Conservation (phyloP, 2,888 invertebrate genomes). For the Beris morrisii region DNA sequence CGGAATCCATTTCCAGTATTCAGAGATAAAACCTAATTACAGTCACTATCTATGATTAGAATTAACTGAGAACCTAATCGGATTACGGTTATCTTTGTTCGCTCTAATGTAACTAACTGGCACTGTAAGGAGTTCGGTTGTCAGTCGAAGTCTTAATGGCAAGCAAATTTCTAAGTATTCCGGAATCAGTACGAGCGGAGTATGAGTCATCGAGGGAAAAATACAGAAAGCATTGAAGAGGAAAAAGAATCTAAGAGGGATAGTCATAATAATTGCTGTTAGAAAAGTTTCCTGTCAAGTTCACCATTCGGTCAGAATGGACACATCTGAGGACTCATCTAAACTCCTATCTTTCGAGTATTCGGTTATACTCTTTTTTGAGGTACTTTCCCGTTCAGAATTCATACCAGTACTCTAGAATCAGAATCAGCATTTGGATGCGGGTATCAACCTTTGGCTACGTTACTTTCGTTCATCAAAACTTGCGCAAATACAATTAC, state of each 20-base stretch:
- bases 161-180: conserved; percentile 28
- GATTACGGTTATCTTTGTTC: conserved; percentile 35
- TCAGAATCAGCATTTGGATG: too few species aligned
- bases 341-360: too few species aligned
- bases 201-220: not conserved
- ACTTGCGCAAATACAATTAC: too few species aligned
- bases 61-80: conserved; percentile 35
- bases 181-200: not conserved
- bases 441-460: too few species aligned
- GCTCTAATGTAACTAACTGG: conserved; percentile 36
- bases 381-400: too few species aligned
- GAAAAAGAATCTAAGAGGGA: conserved; percentile 3
- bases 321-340: not conserved
- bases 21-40: conserved; percentile 31
- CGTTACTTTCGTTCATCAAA: too few species aligned
- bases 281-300: conserved; percentile 22
- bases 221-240: not conserved
- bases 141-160: conserved; percentile 34
- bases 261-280: not conserved
- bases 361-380: too few species aligned
- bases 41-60: conserved; percentile 30
- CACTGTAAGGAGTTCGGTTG: conserved; percentile 31
- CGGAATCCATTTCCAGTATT: conserved; percentile 24
- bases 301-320: not conserved
- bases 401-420: too few species aligned